Conservation (phyloP, 1,140 invertebrate species). For the Drosophila arizonae region DNA sequence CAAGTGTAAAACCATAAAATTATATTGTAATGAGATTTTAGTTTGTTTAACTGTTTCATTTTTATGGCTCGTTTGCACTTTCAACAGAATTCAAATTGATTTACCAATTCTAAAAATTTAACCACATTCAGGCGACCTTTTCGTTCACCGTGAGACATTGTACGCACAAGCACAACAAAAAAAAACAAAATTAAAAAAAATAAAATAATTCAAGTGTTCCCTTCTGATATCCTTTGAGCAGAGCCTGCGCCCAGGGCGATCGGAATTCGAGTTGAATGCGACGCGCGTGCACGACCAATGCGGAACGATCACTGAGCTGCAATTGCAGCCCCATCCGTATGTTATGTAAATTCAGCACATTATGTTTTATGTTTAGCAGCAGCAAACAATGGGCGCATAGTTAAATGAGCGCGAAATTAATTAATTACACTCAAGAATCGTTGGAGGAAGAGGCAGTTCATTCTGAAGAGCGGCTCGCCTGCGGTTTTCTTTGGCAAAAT, state of each 20-base stretch:
- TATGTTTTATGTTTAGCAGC: constrained; percentile 32
- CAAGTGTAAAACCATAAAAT: too few species aligned
- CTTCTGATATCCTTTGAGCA: constrained; percentile 7
- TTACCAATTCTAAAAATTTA: constrained; percentile 82
- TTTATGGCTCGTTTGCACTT: not conserved
- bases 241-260: not conserved
- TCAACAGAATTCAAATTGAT: not conserved
- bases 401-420: constrained; percentile 67
- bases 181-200: not conserved
- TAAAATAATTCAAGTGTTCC: not conserved
- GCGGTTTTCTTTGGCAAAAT: constrained; percentile 35
- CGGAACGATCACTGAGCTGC: constrained; percentile 57
- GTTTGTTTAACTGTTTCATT: not conserved
- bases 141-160: constrained; percentile 78
- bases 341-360: constrained; percentile 45
- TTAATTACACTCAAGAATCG: constrained; percentile 77
- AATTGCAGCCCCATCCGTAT: constrained; percentile 19
- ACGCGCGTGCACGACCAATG: constrained; percentile 53
- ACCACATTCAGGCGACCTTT: constrained; percentile 75
- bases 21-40: too few species aligned
- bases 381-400: constrained; percentile 12
- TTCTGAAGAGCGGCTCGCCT: constrained; percentile 49
- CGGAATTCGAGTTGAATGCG: constrained; percentile 11
- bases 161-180: not conserved
- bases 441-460: constrained; percentile 81